A percentile compares a stretch with the other conserved stretches of the same genome.
phyloP scores from a whole-genome alignment of 2,113 vertebrate genomes.

The Clupea harengus region DNA sequence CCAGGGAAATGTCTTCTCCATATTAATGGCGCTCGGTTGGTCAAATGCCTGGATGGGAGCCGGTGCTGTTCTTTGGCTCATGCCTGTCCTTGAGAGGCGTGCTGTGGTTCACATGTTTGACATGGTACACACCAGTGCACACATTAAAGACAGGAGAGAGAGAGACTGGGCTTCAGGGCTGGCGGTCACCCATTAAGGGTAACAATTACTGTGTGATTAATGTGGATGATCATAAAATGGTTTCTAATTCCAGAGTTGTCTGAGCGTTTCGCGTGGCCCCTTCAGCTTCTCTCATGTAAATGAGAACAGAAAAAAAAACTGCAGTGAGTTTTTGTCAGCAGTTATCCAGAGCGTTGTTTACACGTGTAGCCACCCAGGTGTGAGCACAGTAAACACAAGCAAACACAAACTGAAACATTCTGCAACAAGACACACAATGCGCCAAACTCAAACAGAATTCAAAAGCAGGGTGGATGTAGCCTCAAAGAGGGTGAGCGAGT shows the following conservation, averaged over 20 bases:
- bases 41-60: constrained; percentile 23
- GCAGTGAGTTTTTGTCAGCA: background rate
- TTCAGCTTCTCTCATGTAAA: background rate
- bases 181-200: background rate
- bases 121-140: background rate
- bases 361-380: constrained; percentile 1
- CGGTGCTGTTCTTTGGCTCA: constrained; percentile 28
- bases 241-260: background rate
- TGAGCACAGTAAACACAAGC: background rate
- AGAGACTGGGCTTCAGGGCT: background rate
- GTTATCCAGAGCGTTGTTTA: background rate
- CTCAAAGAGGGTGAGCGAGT: background rate
- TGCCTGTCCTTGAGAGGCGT: constrained; percentile 22
- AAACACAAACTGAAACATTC: background rate
- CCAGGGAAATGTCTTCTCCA: constrained; percentile 35
- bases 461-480: background rate
- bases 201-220: constrained; percentile 1
- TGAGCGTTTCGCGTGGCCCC: background rate
- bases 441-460: background rate
- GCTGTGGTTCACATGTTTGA: background rate
- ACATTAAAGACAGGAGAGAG: constrained; percentile 22
- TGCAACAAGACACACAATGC: background rate
- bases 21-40: constrained; percentile 45
- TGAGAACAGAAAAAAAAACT: background rate
- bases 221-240: background rate